Percentiles rank a stretch among this genome's conserved stretches.
Conservation (phyloP, 2,113 vertebrate species). For the Aptenodytes forsteri region DNA sequence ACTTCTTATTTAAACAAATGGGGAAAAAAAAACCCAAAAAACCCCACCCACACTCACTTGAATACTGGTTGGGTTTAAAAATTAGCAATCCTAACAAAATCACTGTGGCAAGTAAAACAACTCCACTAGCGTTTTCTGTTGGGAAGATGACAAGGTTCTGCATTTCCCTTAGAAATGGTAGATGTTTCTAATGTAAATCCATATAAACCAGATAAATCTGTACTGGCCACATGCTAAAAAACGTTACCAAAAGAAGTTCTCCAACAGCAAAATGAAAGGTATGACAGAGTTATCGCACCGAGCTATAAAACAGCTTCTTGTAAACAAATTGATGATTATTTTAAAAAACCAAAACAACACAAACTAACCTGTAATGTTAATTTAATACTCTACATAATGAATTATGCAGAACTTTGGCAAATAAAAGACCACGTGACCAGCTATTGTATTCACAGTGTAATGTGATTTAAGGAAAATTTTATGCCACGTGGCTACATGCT, state of each 20-base stretch:
- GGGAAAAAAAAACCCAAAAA: background rate
- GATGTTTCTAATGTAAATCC: background rate
- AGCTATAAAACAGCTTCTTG: background rate
- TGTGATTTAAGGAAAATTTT: background rate
- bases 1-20: background rate
- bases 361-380: background rate
- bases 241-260: background rate
- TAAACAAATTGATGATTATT: background rate
- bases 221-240: background rate
- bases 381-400: background rate
- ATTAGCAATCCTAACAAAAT: background rate
- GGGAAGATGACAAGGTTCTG: background rate
- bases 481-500: background rate
- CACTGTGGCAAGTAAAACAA: background rate
- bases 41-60: accelerated
- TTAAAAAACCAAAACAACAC: background rate
- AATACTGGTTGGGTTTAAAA: background rate
- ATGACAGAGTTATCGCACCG: background rate
- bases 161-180: background rate
- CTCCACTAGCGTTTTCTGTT: background rate
- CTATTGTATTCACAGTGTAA: background rate
- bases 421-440: background rate
- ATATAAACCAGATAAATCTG: background rate
- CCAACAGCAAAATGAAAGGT: background rate
- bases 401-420: background rate